These are phyloP conservation scores for Amazona finschi DNA, from an alignment of 2,797 vertebrate genomes.

Conservation along the genomic window DNA sequence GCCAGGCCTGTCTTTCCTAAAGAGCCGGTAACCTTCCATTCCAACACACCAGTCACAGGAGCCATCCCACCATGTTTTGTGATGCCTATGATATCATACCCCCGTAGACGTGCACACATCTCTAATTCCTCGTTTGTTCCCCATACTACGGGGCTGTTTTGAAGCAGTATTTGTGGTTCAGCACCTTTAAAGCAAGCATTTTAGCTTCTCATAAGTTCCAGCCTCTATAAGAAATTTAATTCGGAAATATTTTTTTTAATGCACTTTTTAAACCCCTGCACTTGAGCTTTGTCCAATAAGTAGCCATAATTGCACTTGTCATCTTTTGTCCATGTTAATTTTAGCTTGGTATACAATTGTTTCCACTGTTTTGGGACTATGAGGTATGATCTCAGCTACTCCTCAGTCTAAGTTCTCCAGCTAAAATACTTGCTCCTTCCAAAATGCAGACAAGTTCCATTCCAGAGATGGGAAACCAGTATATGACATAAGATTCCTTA, in stretches of 20 bases:
- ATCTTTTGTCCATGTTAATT: not conserved
- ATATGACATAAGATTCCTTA: not conserved
- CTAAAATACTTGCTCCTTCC: not conserved
- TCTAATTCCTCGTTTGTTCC: too few species aligned
- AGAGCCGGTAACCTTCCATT: too few species aligned
- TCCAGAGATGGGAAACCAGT: not conserved
- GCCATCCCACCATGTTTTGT: too few species aligned
- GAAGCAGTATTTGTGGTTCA: not conserved
- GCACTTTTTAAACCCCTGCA: not conserved
- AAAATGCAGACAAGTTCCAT: not conserved
- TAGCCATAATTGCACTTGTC: not conserved
- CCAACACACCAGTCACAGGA: too few species aligned
- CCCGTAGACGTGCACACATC: too few species aligned
- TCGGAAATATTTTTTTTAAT: not conserved
- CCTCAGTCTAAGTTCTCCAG: not conserved
- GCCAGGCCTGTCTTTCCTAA: too few species aligned
- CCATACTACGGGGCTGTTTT: too few species aligned
- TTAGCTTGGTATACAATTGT: not conserved
- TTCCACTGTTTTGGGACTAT: not conserved
- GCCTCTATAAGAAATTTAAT: not conserved
- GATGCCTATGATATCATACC: too few species aligned
- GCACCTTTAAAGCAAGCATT: not conserved
- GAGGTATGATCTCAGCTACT: not conserved
- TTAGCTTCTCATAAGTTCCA: not conserved
- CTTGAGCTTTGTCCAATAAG: not conserved